Evolutionary conservation across 1,140 invertebrate species (phyloP), one percentile per base, ranked within the genome.

Genomic region (Helicoverpa zea): DNA sequence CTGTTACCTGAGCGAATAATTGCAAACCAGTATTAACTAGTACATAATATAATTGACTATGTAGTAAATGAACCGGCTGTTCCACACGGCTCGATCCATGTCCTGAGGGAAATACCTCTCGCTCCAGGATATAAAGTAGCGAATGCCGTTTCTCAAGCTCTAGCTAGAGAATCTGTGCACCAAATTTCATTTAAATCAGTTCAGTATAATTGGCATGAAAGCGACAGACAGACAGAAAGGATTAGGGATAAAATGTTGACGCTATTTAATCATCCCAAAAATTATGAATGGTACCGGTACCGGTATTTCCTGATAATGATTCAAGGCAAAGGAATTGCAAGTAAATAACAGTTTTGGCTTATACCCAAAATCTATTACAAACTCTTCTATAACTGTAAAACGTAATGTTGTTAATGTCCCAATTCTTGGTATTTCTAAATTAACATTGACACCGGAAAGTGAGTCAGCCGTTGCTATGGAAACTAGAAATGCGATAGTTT

Each of bases 271-370:
- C 56, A 11, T 23, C 56, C 14, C 5, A 14, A 54, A 58, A 58
- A 23, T 58, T 10, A 58, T 58, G 58, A 14, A 61, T 30, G 23
- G n/a, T n/a, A n/a, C n/a, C n/a, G n/a, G n/a, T n/a, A 13, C 18
- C 29, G 58, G 58, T 61, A 61, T 61, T 30, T 61, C 58, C 58
- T n/a, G 2, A 54, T 61, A 61, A 61, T 61, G 58, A 61, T 30
- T 61, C 58, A 61, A 14, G 58, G 58, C 23, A 61, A 5, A 30
- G 12, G 58, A 12, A 61, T 13, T 30, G 23, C 13, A 59, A 23
- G 23, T 61, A 29, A 14, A 59, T 23, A 43, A 61, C 18, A 61
- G 2, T 13, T 61, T 30, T 61, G 58, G 58, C 16, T 14, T 23
- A 4, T 29, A 61, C 13, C 58, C 58, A 61, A 61, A 30, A 61